Base-by-base conservation (phyloP, 64 coral and sea anemone genomes). In the Stylophora pistillata region DNA sequence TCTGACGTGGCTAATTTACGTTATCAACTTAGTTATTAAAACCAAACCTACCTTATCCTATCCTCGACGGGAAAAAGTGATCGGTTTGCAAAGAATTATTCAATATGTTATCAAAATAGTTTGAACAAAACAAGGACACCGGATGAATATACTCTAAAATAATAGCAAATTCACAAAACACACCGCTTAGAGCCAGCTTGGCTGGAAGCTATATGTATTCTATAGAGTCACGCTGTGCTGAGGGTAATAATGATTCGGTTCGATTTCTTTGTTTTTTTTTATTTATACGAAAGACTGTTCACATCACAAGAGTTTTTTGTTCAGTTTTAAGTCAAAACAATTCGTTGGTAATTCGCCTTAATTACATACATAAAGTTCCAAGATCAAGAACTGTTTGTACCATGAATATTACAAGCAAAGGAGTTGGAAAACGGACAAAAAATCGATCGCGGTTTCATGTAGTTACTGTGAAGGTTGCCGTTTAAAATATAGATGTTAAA, bases 81-180 rank as follows among this genome's bases (percentile, higher is more conserved):
- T 47, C 37, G 37, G 7, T 47, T 47, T 47, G 37, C 37, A 47
- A 47, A 47, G 3, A 47, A 47, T 47, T 47, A 47, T 47, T 47
- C 37, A 47, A 3, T 7, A 7, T 7, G 37, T 47, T 47, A 4
- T 47, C 37, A 47, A 47, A 47, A 47, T 7, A 47, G 37, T 47
- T 47, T 47, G 37, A 47, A 47, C 37, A 47, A 47, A 47, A 47
- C 37, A 47, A 47, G 7, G 37, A 47, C 37, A 68, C 23, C 26
- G 64, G 64, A 7, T 25, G 5, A 25, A 11, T 21, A 25, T 68
- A 26, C 64, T 68, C 26, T 68, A 0, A 25, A 25, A 21, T 28
- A 68, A 68, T 28, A 68, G 26, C 64, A 68, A 68, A 68, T 68
- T 25, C 23, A n/a, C 64, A 68, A 68, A 68, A 68, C 64, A 68